A percentile compares a stretch with the other conserved stretches of the same genome.
phyloP scores from a whole-genome alignment of 1,140 invertebrate species.

The Bombus affinis region DNA sequence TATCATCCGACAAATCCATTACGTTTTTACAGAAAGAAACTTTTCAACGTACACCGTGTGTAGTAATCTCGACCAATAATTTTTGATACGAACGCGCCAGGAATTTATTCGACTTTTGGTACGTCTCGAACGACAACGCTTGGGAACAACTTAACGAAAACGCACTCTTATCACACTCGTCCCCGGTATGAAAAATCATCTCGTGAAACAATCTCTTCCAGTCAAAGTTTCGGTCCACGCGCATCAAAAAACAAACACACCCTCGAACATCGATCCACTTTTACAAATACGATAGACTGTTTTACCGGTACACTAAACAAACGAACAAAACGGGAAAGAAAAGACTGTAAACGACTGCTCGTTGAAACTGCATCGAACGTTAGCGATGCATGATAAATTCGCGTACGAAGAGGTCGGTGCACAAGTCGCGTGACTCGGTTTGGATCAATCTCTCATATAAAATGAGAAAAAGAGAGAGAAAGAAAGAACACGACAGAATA shows the following conservation, averaged over 20 bases:
- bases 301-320: neutral
- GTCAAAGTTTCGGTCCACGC: neutral
- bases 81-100: slow-evolving; percentile 13
- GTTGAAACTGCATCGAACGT: slow-evolving; percentile 19
- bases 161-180: slow-evolving; percentile 38
- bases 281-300: slow-evolving; percentile 9
- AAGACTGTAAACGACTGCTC: slow-evolving; percentile 38
- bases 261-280: neutral
- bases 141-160: slow-evolving; percentile 45
- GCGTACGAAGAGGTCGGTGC: slow-evolving; percentile 1
- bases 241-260: neutral
- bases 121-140: slow-evolving; percentile 15
- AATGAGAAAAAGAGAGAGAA: neutral
- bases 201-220: slow-evolving; percentile 3
- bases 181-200: slow-evolving; percentile 7
- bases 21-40: slow-evolving; percentile 25
- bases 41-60: slow-evolving; percentile 20
- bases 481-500: slow-evolving; percentile 2
- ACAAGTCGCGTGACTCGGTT: slow-evolving; percentile 37
- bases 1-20: neutral
- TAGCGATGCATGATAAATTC: neutral
- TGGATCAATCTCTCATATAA: slow-evolving; percentile 12
- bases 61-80: slow-evolving; percentile 52
- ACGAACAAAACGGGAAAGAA: neutral
- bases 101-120: slow-evolving; percentile 33